Evolutionary conservation across 2,888 invertebrate genomes (phyloP).

Genomic region (Desoria tigrina): DNA sequence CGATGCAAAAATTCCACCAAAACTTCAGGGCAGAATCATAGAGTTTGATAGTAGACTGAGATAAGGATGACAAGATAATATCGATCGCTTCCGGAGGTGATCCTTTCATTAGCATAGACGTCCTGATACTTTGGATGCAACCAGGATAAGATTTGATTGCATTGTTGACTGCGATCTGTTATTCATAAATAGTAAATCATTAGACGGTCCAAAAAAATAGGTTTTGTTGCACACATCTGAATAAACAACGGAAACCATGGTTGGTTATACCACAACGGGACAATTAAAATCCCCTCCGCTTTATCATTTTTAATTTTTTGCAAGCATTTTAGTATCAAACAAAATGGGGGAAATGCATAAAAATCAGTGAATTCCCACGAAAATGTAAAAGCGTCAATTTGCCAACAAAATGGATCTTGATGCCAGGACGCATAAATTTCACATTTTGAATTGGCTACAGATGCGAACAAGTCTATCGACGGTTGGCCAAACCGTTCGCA

Average conservation of each 20-base stretch:
- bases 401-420: conserved; percentile 15
- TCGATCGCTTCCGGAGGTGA: no score
- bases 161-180: background rate
- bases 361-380: conserved; percentile 16
- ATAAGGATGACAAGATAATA: no score
- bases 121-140: conserved; percentile 14
- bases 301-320: conserved; percentile 27
- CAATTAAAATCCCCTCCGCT: conserved; percentile 20
- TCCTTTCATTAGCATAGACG: background rate
- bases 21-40: background rate
- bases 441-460: conserved; percentile 15
- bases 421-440: conserved; percentile 21
- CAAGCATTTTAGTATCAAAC: conserved; percentile 10
- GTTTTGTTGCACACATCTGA: background rate
- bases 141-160: conserved; percentile 8
- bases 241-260: conserved; percentile 30
- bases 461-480: conserved; percentile 27
- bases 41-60: no score
- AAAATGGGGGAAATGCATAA: conserved; percentile 33
- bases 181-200: background rate
- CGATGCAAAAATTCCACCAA: background rate
- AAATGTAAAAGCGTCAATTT: conserved; percentile 30
- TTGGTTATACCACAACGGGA: conserved; percentile 26
- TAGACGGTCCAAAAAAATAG: conserved; percentile 4
- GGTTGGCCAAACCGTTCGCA: conserved; percentile 2